Base-by-base conservation (phyloP, 2,797 vertebrate genomes). In the Cynopterus sphinx region DNA sequence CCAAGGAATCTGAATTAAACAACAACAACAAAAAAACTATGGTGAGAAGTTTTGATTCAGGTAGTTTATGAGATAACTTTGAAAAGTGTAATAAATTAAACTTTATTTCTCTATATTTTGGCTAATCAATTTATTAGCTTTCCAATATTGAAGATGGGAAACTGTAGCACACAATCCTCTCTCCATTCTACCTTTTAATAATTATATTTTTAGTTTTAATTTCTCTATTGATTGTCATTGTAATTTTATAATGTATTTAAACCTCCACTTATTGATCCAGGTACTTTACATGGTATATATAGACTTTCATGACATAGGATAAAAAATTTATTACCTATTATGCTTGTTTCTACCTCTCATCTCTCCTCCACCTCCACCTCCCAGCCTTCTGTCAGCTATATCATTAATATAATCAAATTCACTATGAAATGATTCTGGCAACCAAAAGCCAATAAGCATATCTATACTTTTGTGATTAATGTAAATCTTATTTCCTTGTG, bases 211-310 rank as follows among this genome's bases (percentile, higher is more conserved):
- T 71, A 71, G 33, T 61, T 79, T 95, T 95, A 82, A 46, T 74
- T 88, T 90, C 84, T 89, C 46, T 77, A 36, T 63, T 81, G 43
- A 21, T 55, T 83, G 22, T 4, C 28, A 86, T 39, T 82, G 11
- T 63, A 78, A 59, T 78, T 84, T 93, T 90, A 95, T 78, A 95
- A 87, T 96, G 28, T 33, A 90, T 36, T 17, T 87, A 77, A 70
- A 19, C 21, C 10, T 90, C 68, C 46, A 68, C 22, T 81, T 95
- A 81, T 10, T 59, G 46, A 91, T 81, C 10, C 21, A 36, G 43
- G 24, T 68, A 70, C 9, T 79, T 92, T 79, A 94, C 15, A 46
- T 81, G 51, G 33, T 68, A 92, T 41, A 68, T 94, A 49, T 61
- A 90, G 13, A 90, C 39, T 92, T 90, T 83, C 26, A 36, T 3